Conservation (phyloP, 2,888 invertebrate species). For the Scotopteryx bipunctaria region DNA sequence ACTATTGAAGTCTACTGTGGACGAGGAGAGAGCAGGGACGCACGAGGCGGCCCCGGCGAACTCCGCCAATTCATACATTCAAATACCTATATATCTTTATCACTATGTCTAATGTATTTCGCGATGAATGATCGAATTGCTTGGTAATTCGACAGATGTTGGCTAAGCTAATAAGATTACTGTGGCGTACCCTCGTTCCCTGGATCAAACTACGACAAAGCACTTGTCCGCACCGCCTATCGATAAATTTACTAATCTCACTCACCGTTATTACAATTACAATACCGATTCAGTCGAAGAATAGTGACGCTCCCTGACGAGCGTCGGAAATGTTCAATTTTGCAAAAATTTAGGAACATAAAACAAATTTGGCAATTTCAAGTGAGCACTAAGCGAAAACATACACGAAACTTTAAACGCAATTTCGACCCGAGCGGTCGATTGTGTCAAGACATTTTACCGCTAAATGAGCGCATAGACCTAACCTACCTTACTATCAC, state of each 20-base stretch:
- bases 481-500: conserved; percentile 82
- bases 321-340: conserved; percentile 36
- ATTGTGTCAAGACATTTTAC: conserved; percentile 64
- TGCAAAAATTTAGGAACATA: conserved; percentile 45
- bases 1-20: conserved; percentile 45
- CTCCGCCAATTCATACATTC: conserved; percentile 63
- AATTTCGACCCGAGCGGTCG: conserved; percentile 57
- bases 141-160: conserved; percentile 75
- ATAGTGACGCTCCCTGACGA: conserved; percentile 44
- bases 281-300: conserved; percentile 73
- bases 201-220: conserved; percentile 68
- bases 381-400: conserved; percentile 46
- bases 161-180: conserved; percentile 74
- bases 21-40: conserved; percentile 61
- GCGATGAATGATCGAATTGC: conserved; percentile 83
- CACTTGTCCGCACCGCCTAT: conserved; percentile 67
- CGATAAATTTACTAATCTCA: conserved; percentile 77
- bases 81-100: conserved; percentile 72
- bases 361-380: conserved; percentile 48
- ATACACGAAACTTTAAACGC: conserved; percentile 45
- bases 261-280: conserved; percentile 57
- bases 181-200: conserved; percentile 69
- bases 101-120: conserved; percentile 76
- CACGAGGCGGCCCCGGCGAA: conserved; percentile 52
- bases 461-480: conserved; percentile 78